Base-by-base conservation (phyloP, 2,797 vertebrate species). In the Myiotriccus ornatus region DNA sequence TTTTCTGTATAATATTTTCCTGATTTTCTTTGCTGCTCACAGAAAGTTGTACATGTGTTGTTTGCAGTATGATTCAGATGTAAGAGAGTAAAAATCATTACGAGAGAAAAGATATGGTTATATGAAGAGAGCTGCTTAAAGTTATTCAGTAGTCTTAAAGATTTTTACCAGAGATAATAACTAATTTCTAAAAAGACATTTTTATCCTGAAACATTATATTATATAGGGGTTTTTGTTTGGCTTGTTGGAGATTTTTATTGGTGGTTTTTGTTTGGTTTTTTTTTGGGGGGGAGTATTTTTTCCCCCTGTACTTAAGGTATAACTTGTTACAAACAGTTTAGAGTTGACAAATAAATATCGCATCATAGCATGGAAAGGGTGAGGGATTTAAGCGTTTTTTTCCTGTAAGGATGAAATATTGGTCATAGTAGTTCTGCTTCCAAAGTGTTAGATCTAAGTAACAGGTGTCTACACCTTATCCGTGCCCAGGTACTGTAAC, bases 21-120 rank as follows among this genome's bases (percentile, higher is more conserved):
- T 37, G 14, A 25, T 46, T 59, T 84, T 44, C 34, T 81, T 68
- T 46, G 9, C 4, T 44, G 9, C 14, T 70, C 21, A 22, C 19
- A 35, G 19, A 37, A 34, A 84, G 20, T 35, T 35, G 7, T 37
- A 10, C 1, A 0, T 17, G 4, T 19, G 6, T 39, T 67, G 2
- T 53, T 77, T 74, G 16, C 18, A 79, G n/a, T 18, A 4, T 32
- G 28, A 68, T 37, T 64, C 52, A 56, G 24, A 14, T 64, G 14
- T 6, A 71, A 50, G 30, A 37, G 16, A 41, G 10, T 4, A 74
- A 41, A 76, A 56, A 53, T 20, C 47, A 9, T 44, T 27, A 34
- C 22, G 70, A 46, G 5, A 6, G 21, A 32, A 69, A 84, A 56
- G 3, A 39, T 12, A 13, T 7, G 12, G 2, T 22, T 68, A 9